These are phyloP conservation scores for Syngnathus typhle DNA, from an alignment of 2,113 vertebrate species.

Conservation along the genomic window DNA sequence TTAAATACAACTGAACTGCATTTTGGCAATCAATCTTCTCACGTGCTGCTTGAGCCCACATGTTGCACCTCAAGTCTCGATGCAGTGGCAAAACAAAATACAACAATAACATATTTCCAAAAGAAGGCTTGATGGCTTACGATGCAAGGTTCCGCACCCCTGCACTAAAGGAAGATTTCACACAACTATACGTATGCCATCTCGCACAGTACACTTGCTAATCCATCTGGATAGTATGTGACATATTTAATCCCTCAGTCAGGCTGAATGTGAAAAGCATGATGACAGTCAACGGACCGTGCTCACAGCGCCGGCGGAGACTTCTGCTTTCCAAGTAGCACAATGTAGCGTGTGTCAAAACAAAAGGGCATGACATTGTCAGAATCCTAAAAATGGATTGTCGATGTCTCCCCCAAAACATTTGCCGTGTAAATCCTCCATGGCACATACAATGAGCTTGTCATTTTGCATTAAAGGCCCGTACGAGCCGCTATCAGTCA, in stretches of 20 bases:
- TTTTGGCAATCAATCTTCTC: too few relatives aligned
- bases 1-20: too few relatives aligned
- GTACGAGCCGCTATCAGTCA: constrained; percentile 51
- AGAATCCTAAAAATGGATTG: constrained; percentile 53
- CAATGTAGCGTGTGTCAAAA: constrained; percentile 5
- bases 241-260: background rate
- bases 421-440: constrained; percentile 31
- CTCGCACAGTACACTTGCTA: background rate
- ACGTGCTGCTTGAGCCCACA: too few relatives aligned
- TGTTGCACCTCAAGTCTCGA: too few relatives aligned
- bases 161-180: background rate
- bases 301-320: constrained; percentile 7
- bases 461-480: constrained; percentile 48
- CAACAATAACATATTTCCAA: background rate
- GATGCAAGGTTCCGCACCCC: background rate
- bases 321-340: constrained; percentile 11
- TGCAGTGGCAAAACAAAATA: background rate
- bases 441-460: constrained; percentile 46
- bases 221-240: background rate
- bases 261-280: constrained; percentile 17
- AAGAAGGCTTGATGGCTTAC: background rate
- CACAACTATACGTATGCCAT: background rate
- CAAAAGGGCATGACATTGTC: constrained; percentile 50
- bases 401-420: constrained; percentile 29
- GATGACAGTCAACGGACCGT: constrained; percentile 34